Base-by-base conservation (phyloP, 1,140 invertebrate species). In the Tetranychus cinnabarinus region DNA sequence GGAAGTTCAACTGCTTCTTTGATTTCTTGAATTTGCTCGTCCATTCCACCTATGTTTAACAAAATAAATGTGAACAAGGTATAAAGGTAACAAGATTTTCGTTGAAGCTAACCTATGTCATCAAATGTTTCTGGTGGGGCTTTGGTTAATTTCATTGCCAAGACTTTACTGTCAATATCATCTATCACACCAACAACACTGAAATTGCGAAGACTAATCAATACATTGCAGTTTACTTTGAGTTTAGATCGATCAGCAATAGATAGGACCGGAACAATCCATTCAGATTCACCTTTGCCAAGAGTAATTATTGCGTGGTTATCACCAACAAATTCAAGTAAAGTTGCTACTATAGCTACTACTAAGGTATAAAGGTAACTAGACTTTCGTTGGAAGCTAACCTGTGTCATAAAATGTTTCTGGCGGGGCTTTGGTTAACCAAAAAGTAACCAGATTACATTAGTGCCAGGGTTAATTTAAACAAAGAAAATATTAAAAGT, bases 321-420 rank as follows among this genome's bases (percentile, higher is more conserved):
- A 83, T 95, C 69, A 79, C 95, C 37, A 81, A 85, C 66, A 89
- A 96, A 68, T 93, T 92, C 75, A 80, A 82, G 66, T 77, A 81
- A n/a, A 81, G 84, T 69, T 84, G 85, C 35, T 72, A 97, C 37
- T 45, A n/a, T n/a, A n/a, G n/a, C n/a, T n/a, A n/a, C n/a, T n/a
- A n/a, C n/a, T n/a, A n/a, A n/a, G n/a, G n/a, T n/a, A n/a, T n/a
- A n/a, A n/a, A n/a, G n/a, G n/a, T n/a, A n/a, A n/a, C n/a, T n/a
- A n/a, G n/a, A n/a, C n/a, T n/a, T n/a, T n/a, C n/a, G n/a, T n/a
- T n/a, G n/a, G n/a, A n/a, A n/a, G n/a, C n/a, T n/a, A n/a, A n/a
- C n/a, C n/a, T n/a, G n/a, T n/a, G n/a, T n/a, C n/a, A n/a, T n/a
- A n/a, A n/a, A n/a, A n/a, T n/a, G n/a, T n/a, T n/a, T n/a, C n/a